Conservation (phyloP, 2,113 vertebrate species). For the Clinocottus analis region DNA sequence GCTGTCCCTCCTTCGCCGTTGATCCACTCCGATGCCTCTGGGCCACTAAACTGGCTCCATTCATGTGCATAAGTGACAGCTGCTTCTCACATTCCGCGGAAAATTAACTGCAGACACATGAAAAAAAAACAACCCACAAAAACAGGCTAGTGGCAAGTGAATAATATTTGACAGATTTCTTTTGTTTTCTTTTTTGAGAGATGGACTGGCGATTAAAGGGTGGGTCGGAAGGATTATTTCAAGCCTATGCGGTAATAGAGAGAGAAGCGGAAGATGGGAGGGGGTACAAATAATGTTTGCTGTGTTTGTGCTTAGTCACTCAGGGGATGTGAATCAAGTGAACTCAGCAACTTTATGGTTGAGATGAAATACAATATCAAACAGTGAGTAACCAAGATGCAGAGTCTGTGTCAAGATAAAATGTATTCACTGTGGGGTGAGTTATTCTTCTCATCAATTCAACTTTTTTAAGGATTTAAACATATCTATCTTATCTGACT, state of each 20-base stretch:
- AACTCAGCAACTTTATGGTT: conserved; percentile 26
- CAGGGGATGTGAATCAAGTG: conserved; percentile 24
- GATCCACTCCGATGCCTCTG: conserved; percentile 79
- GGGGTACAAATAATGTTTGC: conserved; percentile 38
- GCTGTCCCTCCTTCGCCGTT: conserved; percentile 77
- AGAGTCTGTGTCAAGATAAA: background rate
- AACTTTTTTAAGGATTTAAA: background rate
- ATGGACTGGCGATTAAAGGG: conserved; percentile 42
- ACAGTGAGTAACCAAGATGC: background rate
- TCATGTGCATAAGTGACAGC: conserved; percentile 83
- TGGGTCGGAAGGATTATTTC: conserved; percentile 66
- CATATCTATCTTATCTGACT: background rate
- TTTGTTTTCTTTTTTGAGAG: conserved; percentile 47
- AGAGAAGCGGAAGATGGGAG: conserved; percentile 30
- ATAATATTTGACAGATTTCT: conserved; percentile 74
- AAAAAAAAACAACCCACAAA: conserved; percentile 63
- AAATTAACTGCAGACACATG: conserved; percentile 72
- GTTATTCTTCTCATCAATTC: background rate
- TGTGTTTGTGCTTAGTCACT: conserved; percentile 35
- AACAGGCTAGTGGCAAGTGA: conserved; percentile 60
- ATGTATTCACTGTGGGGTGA: background rate
- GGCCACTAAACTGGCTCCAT: conserved; percentile 73
- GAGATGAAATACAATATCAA: background rate
- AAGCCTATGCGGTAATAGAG: conserved; percentile 36
- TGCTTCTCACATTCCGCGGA: conserved; percentile 81